These are phyloP conservation scores for Grallaria varia DNA, from an alignment of 2,113 vertebrate species.

Conservation along the genomic window DNA sequence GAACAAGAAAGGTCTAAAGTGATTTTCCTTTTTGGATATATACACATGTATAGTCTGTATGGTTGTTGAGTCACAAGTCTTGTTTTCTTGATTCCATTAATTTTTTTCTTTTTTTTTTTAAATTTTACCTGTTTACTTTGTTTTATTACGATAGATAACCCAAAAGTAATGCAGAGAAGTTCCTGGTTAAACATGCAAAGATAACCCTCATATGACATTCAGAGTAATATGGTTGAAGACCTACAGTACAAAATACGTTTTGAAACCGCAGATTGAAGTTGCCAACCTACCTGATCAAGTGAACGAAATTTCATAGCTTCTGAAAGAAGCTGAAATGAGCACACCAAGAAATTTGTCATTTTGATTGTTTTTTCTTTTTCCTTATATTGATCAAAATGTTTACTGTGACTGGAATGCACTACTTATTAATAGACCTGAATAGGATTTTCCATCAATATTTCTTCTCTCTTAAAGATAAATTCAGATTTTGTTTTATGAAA, in stretches of 20 bases:
- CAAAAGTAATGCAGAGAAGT: neutral
- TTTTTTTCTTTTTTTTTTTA: neutral
- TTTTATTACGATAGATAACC: neutral
- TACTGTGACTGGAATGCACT: neutral
- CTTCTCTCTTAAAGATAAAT: neutral
- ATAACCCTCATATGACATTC: neutral
- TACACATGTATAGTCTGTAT: neutral
- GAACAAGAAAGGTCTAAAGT: neutral
- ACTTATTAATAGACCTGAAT: neutral
- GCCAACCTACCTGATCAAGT: neutral
- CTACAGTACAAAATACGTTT: neutral
- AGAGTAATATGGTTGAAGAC: neutral
- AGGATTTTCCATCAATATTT: neutral
- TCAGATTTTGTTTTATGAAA: neutral
- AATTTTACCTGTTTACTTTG: neutral
- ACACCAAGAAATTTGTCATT: neutral
- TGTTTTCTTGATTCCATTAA: neutral
- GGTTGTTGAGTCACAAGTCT: neutral
- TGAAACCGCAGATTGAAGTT: neutral
- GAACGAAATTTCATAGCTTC: neutral
- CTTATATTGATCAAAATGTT: neutral
- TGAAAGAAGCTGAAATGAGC: neutral
- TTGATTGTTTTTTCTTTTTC: neutral
- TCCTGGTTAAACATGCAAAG: neutral
- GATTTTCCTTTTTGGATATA: neutral